A percentile compares a stretch with the other conserved stretches of the same genome.
Conservation (phyloP, 1,140 invertebrate genomes). For the Nephila pilipes region DNA sequence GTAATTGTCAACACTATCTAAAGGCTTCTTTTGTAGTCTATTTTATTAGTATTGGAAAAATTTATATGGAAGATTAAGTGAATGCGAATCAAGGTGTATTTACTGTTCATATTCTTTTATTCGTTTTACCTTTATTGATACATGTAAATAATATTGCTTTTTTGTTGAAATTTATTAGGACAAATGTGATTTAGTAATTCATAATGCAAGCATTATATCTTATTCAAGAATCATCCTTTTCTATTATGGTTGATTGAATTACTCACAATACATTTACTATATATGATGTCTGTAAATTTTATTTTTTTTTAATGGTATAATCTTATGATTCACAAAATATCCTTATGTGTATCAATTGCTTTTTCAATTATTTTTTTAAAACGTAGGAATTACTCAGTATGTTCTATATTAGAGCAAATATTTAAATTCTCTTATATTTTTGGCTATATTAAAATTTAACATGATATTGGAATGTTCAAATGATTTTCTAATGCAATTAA, state of each 20-base stretch:
- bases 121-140: neutral
- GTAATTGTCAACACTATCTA: slow-evolving; percentile 49
- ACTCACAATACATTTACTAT: slow-evolving; percentile 41
- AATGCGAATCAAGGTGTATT: slow-evolving; percentile 24
- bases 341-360: too few species aligned
- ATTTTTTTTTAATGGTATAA: neutral
- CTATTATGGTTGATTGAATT: slow-evolving; percentile 53
- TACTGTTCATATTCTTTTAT: neutral
- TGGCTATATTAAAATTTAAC: too few species aligned
- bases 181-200: neutral
- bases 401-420: too few species aligned
- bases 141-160: neutral
- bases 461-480: too few species aligned
- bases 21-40: slow-evolving; percentile 50
- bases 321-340: too few species aligned
- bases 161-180: neutral
- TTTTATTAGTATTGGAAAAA: slow-evolving; percentile 24
- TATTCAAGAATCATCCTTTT: slow-evolving; percentile 44
- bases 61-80: slow-evolving; percentile 50
- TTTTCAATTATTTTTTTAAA: too few species aligned
- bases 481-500: too few species aligned
- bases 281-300: slow-evolving; percentile 67
- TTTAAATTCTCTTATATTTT: too few species aligned
- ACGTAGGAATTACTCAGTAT: too few species aligned
- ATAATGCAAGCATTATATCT: neutral